Evolutionary conservation across 2,888 invertebrate genomes (phyloP).

Genomic region (Stenurella melanura): DNA sequence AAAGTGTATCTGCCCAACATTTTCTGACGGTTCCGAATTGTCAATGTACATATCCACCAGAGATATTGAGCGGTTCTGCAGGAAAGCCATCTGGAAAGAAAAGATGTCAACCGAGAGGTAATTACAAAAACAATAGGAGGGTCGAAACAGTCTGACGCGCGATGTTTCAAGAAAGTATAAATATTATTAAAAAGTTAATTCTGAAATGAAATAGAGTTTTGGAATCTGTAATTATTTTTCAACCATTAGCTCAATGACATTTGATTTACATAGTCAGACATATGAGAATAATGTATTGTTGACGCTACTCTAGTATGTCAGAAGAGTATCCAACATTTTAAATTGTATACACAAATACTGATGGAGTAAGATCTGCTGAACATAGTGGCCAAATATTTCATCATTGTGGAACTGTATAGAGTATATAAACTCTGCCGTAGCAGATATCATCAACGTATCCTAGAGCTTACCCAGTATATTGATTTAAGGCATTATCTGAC

Average conservation of each 20-base stretch:
- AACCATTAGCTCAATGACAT: too few species aligned
- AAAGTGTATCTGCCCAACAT: constrained; percentile 96
- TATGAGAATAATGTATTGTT: too few species aligned
- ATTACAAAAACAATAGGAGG: background rate
- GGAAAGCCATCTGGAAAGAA: constrained; percentile 80
- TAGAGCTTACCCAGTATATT: too few species aligned
- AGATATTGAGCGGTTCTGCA: constrained; percentile 92
- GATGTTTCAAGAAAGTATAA: background rate
- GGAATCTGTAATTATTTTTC: too few species aligned
- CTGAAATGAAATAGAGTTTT: too few species aligned
- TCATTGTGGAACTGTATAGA: background rate
- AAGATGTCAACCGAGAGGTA: constrained; percentile 10
- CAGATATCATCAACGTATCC: too few species aligned
- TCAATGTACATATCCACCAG: constrained; percentile 97
- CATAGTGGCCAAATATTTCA: background rate
- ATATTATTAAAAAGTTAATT: too few species aligned
- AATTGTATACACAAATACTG: background rate
- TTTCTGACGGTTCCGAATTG: constrained; percentile 93
- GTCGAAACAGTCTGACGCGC: background rate
- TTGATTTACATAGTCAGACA: too few species aligned
- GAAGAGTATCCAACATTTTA: too few species aligned
- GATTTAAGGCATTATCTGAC: too few species aligned
- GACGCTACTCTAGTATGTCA: too few species aligned
- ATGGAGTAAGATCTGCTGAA: background rate
- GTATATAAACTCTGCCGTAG: too few species aligned